Conservation (phyloP, 53 echinoderm and acorn worm genomes). For the Stichopus horrens region DNA sequence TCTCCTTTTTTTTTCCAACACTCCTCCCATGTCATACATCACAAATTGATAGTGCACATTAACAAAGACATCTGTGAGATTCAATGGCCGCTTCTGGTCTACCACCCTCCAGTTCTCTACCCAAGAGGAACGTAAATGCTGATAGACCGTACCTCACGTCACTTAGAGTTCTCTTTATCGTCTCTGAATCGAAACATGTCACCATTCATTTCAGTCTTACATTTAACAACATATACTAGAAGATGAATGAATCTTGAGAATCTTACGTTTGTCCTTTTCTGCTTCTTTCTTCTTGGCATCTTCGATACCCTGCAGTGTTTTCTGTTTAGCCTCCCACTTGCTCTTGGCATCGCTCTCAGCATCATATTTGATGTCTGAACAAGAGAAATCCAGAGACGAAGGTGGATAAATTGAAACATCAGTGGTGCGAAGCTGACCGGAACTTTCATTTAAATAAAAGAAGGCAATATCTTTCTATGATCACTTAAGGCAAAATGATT, state of each 20-base stretch:
- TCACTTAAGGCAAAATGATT: no score
- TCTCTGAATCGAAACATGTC: not conserved
- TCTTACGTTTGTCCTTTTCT: constrained; percentile 70
- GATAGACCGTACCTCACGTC: not conserved
- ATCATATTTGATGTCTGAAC: constrained; percentile 88
- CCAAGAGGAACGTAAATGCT: not conserved
- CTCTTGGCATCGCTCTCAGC: constrained; percentile 89
- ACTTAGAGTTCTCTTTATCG: not conserved
- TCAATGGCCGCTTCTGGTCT: no score
- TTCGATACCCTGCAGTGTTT: constrained; percentile 84
- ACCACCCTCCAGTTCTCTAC: no score
- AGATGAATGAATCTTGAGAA: not conserved
- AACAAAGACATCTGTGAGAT: no score
- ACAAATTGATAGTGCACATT: no score
- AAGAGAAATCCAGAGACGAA: not conserved
- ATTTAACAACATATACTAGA: not conserved
- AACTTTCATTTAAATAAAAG: no score
- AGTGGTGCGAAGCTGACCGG: not conserved
- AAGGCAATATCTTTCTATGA: no score
- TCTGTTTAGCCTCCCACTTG: constrained; percentile 93
- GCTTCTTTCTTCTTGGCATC: constrained; percentile 89
- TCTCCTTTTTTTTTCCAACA: no score
- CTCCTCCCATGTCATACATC: no score
- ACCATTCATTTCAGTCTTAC: not conserved
- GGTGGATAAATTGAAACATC: not conserved